Evolutionary conservation across 2,113 vertebrate species (phyloP), one percentile per base, ranked within the genome.

Genomic region (Poeciliopsis turrubarensis): DNA sequence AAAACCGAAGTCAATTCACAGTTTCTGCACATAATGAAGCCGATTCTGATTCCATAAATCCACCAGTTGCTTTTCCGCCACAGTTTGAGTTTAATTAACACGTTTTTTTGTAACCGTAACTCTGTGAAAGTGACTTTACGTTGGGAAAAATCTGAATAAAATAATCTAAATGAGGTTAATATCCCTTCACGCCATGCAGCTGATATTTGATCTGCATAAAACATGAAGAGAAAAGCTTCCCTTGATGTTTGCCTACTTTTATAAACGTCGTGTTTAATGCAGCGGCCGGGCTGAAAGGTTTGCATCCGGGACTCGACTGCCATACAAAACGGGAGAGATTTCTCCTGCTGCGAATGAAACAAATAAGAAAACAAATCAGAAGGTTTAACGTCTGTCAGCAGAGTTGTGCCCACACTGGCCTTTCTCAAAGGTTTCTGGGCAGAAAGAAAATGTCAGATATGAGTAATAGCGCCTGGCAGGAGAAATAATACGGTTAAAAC

Each of bases 121-220:
- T 47, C 44, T 17, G 17, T 19, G 14, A 19, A 47, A 47, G 4
- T 47, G 4, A 19, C 44, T 19, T 15, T 6, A 47, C 4, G 5
- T 47, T 19, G 1, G 44, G 17, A 47, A 47, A 47, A 47, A 47
- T 47, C 19, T 17, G 44, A 47, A 19, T 47, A 47, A 47, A 47
- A 7, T 17, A 47, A 47, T 47, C 6, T 47, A 37, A 37, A 37
- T 37, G 34, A 37, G 11, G 44, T 57, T 25, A 31, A 15, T 34
- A 34, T 26, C 47, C 22, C 26, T 44, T 37, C 3, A 1, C 2
- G 22, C 29, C 32, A 63, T 47, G 8, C 17, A 66, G 41, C 54
- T 71, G 39, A 65, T 17, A 71, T 83, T 26, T 78, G 9, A 78
- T 76, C 72, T 88, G 68, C 65, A 70, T 66, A 65, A 72, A 80